Evolutionary conservation across 2,113 vertebrate species (phyloP), one percentile per base, ranked within the genome.

Genomic region (Podiceps cristatus): DNA sequence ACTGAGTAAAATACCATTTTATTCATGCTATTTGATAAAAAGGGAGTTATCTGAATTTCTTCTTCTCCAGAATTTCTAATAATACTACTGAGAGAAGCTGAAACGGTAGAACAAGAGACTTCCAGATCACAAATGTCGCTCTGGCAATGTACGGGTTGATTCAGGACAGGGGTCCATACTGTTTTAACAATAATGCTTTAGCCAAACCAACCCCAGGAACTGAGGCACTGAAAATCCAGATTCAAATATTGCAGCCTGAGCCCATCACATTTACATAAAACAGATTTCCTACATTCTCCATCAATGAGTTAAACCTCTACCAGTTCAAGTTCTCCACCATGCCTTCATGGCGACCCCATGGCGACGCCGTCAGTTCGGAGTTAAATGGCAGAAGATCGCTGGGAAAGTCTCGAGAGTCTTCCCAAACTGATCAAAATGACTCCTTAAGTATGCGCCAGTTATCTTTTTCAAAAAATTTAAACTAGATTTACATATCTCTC

Each of bases 131-230:
- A 69, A 35, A 5, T 1, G 8, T 9, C 17, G 44, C 60, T 47
- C 49, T 0, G 5, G 19, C 5, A 4, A 9, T 2, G 5, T 1
- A 4, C 2, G 35, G 86, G 45, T 5, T 24, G 58, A 31, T 28
- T 15, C 20, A 18, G 64, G 53, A 77, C 11, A 42, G 19, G 31
- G n/a, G 66, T n/a, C 45, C n/a, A 18, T 0, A 7, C 28, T 9
- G 29, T 4, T 19, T 33, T 31, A 33, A 31, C 2, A 45, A 7
- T 11, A 59, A 80, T 0, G 1, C 49, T 45, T 35, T 10, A 24
- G 44, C 15, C 31, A 66, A 66, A 71, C 62, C 56, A 50, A 37
- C 60, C 5, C 24, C 49, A 53, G 45, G 11, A 37, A 64, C 3
- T 3, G 10, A 62, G 40, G 47, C 33, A 29, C 52, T 23, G 33